Evolutionary conservation across 2,888 invertebrate genomes (phyloP).

Genomic region (Ormyrus thymus): DNA sequence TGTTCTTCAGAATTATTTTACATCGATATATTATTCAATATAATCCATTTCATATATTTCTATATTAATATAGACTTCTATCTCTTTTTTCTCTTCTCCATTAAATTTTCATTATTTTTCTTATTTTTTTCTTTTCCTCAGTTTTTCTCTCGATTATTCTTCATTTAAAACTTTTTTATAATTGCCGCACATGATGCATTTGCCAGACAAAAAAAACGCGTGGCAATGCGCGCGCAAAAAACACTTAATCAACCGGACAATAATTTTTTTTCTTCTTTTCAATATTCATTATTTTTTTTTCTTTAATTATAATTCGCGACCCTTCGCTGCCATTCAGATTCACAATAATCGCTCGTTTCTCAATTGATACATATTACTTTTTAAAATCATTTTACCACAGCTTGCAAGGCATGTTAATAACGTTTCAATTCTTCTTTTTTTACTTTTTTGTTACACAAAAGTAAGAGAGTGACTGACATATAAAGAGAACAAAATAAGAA

Average conservation of each 20-base stretch:
- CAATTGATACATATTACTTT: conserved; percentile 10
- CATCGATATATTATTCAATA: conserved; percentile 74
- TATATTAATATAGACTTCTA: conserved; percentile 73
- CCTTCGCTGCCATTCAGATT: conserved; percentile 42
- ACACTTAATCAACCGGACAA: conserved; percentile 62
- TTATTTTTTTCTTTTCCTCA: conserved; percentile 55
- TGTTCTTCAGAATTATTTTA: conserved; percentile 73
- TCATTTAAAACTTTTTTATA: conserved; percentile 55
- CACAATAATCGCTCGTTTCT: conserved; percentile 46
- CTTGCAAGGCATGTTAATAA: conserved; percentile 52
- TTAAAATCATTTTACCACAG: conserved; percentile 43
- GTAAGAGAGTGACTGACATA: conserved; percentile 43
- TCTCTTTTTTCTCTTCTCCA: conserved; percentile 65
- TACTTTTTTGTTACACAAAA: conserved; percentile 34
- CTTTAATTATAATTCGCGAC: conserved; percentile 41
- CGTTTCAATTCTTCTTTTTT: conserved; percentile 34
- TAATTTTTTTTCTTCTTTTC: conserved; percentile 53
- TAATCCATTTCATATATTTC: conserved; percentile 72
- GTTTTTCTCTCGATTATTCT: conserved; percentile 39
- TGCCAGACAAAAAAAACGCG: conserved; percentile 61
- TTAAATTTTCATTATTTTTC: conserved; percentile 61
- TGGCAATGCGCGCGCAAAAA: conserved; percentile 67
- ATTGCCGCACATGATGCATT: conserved; percentile 58
- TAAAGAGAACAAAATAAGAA: conserved; percentile 42
- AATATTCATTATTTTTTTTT: conserved; percentile 28